phyloP scores from a whole-genome alignment of 2,888 invertebrate genomes.

The Thecophora atra region DNA sequence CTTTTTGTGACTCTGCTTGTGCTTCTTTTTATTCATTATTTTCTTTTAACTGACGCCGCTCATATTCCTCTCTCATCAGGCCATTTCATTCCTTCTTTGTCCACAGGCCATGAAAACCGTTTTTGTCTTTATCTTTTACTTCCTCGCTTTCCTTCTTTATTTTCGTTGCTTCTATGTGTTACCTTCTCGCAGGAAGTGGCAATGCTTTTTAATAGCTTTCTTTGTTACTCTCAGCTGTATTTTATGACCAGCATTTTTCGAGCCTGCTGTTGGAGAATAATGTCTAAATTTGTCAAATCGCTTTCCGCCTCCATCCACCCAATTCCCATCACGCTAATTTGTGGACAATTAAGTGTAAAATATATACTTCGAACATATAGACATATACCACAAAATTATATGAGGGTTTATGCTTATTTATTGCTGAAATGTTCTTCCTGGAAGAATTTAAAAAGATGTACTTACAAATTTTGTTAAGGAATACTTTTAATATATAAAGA shows the following conservation, averaged over 20 bases:
- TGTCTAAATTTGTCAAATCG: background rate
- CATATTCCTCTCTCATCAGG: background rate
- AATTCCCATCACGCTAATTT: slow-evolving; percentile 28
- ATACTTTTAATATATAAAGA: too few species aligned
- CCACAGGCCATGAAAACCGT: too few species aligned
- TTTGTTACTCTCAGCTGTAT: slow-evolving; percentile 6
- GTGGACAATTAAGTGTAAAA: slow-evolving; percentile 38
- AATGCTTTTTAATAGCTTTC: slow-evolving; percentile 17
- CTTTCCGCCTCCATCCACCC: background rate
- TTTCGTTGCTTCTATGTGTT: background rate
- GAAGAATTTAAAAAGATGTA: too few species aligned
- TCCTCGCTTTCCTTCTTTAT: background rate
- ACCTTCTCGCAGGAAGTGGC: background rate
- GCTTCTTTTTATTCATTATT: slow-evolving; percentile 6
- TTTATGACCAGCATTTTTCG: slow-evolving; percentile 17
- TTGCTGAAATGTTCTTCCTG: too few species aligned
- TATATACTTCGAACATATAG: slow-evolving; percentile 6
- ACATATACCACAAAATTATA: too few species aligned
- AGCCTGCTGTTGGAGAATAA: slow-evolving; percentile 12
- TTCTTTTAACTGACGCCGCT: slow-evolving; percentile 1
- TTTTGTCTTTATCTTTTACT: background rate
- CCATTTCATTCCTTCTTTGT: background rate
- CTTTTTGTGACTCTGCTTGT: slow-evolving; percentile 1
- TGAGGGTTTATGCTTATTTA: too few species aligned
- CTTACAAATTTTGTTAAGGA: too few species aligned